Evolutionary conservation across 2,113 vertebrate genomes (phyloP), one percentile per base, ranked within the genome.

Genomic region (Leptocoma aspasia): DNA sequence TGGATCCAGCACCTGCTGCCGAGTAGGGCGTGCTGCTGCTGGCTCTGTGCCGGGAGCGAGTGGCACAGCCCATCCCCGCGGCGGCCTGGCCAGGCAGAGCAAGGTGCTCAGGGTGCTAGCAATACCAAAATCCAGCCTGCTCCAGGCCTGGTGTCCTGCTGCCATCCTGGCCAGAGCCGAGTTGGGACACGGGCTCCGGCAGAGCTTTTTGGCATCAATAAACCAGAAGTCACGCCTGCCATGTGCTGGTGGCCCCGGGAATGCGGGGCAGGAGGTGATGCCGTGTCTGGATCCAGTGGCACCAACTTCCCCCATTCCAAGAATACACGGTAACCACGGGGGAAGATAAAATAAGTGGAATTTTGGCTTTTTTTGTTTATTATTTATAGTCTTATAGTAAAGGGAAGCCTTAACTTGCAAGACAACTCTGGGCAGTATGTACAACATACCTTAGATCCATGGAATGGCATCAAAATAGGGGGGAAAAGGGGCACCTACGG

Each of bases 321-420:
- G 84, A 97, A 97, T 56, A 96, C 14, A 60, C 47, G 3, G 96
- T 91, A 78, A 95, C 93, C 82, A 89, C 0, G 5, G 96, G 98
- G 97, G 98, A 98, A 98, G 98, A 99, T 99, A 99, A 99, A 99
- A 99, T 99, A 99, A 98, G 97, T 83, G 80, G 64, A 90, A 77
- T 83, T 65, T 64, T 81, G 45, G n/a, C 50, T 81, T 75, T 88
- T 92, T 88, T 86, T 75, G 80, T 86, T 96, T 92, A 95, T 99
- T 99, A 99, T 99, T 99, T 99, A 99, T 99, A 99, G 98, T 99
- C 98, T 99, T 98, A 99, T 99, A 99, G 98, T 99, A 99, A 99
- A 99, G 98, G 97, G 98, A 98, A 98, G 99, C 98, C 98, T 99
- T 98, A 99, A 98, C 98, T 99, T 99, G 99, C 98, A 99, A 99